These are phyloP conservation scores for Neoseiulus cucumeris DNA, from an alignment of 1,140 invertebrate genomes.

Conservation along the genomic window DNA sequence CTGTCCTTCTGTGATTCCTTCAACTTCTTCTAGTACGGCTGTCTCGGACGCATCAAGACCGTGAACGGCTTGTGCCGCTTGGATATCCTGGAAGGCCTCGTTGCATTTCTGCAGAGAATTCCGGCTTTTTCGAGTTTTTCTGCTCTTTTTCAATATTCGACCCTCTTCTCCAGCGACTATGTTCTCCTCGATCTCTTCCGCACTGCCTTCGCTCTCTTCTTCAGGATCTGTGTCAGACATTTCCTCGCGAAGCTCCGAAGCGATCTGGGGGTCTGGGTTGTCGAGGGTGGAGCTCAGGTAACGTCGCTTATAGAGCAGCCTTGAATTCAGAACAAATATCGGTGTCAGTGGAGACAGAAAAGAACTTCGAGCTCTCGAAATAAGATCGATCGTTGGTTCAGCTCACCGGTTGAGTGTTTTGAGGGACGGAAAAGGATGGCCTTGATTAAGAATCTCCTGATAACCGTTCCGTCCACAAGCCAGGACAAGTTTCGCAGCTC, in stretches of 20 bases:
- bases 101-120: not conserved
- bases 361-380: no score
- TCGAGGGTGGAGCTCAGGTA: not conserved
- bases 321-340: not conserved
- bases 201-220: conserved; percentile 6
- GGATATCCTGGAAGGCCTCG: not conserved
- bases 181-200: not conserved
- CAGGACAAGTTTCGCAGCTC: not conserved
- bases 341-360: no score
- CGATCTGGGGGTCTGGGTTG: not conserved
- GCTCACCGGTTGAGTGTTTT: not conserved
- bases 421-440: not conserved
- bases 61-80: no score
- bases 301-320: not conserved
- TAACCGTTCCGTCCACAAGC: not conserved
- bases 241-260: not conserved
- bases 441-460: conserved; percentile 1
- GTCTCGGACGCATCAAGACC: no score
- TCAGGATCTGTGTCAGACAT: not conserved
- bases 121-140: not conserved
- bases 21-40: no score
- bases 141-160: not conserved
- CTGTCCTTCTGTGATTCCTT: no score
- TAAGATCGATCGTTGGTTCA: not conserved
- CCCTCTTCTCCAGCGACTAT: not conserved